A percentile compares a stretch with the other conserved stretches of the same genome.
Conservation (phyloP, 2,797 vertebrate genomes). For the Rhinophrynus dorsalis region DNA sequence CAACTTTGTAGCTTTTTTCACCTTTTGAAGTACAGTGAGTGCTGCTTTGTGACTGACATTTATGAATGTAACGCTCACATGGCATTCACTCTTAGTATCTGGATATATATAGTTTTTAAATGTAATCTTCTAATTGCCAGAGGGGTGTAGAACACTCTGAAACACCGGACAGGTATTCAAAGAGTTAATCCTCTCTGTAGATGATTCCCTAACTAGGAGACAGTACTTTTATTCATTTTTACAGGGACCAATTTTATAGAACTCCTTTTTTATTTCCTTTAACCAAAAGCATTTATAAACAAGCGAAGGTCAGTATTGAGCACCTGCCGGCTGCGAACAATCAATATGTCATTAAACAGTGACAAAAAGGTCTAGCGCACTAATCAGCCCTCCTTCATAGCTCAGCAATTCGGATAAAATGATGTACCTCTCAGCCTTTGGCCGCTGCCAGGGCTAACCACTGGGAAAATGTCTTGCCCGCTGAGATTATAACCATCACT, state of each 20-base stretch:
- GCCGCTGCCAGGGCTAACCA: constrained; percentile 38
- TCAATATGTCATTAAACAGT: constrained; percentile 51
- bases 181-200: background rate
- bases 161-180: no score
- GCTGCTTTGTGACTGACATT: no score
- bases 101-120: no score
- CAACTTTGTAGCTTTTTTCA: no score
- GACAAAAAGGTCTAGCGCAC: constrained; percentile 44
- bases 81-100: no score
- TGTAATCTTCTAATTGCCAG: no score
- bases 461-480: constrained; percentile 46
- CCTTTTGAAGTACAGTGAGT: no score
- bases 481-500: constrained; percentile 38
- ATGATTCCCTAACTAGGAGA: constrained; percentile 9
- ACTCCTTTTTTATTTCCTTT: constrained; percentile 38
- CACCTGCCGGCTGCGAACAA: constrained; percentile 42
- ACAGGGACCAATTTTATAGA: background rate
- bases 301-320: constrained; percentile 46
- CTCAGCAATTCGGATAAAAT: constrained; percentile 47
- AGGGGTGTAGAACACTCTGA: no score
- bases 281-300: constrained; percentile 47
- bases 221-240: no score
- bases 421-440: constrained; percentile 41
- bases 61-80: no score
- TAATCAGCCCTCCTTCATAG: constrained; percentile 48